Base-by-base conservation (phyloP, 2,797 vertebrate genomes). In the Pseudomugil tenellus region DNA sequence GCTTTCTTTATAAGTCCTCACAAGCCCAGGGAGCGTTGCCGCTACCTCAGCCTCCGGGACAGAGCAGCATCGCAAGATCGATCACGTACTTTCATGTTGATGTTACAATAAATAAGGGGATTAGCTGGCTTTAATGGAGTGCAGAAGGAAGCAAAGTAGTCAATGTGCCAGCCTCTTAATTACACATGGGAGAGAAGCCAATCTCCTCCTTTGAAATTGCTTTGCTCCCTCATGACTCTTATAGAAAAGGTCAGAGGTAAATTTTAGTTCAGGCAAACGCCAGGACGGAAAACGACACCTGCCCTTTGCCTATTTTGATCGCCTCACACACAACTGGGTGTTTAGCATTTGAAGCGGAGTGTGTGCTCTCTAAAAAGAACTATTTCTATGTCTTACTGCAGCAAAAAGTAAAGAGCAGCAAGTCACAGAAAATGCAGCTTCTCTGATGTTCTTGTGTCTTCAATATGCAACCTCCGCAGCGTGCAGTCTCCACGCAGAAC, bases 261-360 rank as follows among this genome's bases (percentile, higher is more conserved):
- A 83, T 60, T 84, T 76, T 84, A 72, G 74, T 55, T 79, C 79
- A 74, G 75, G 70, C 68, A 82, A 87, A 74, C 57, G 64, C 70
- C 85, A 79, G 59, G 70, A 73, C 81, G 92, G 90, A 93, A 95
- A 93, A 82, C 51, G 90, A 94, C 92, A 93, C 91, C 90, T 90
- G 84, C 88, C 91, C 90, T 91, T 91, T 87, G 75, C 89, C 90
- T 94, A 93, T 94, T 94, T 94, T 89, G 80, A 93, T 90, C 89
- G 59, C 72, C 76, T 71, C 77, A 57, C 72, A 77, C 83, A 84
- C 84, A 76, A 79, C 76, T 75, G 78, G 81, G 80, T 84, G 79
- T 70, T 41, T 89, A 85, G 72, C 86, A 87, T 89, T 91, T 82
- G 89, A 65, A 55, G 55, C 54, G 67, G 68, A 49, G 79, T 51